Evolutionary conservation across 2,888 invertebrate genomes (phyloP).

Genomic region (Ochropleura leucogaster): DNA sequence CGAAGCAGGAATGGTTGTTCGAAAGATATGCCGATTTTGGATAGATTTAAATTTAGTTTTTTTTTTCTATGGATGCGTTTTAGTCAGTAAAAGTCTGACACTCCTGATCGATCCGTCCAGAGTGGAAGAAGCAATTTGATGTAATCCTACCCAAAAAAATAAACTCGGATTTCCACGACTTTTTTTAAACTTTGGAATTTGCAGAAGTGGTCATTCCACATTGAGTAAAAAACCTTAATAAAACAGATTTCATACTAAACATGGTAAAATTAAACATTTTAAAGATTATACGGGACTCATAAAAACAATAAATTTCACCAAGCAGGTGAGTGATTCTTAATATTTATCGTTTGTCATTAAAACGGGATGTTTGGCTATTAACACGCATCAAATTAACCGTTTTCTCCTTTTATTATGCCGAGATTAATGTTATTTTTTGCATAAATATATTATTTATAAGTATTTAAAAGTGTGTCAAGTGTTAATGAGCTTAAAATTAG

Average conservation of each 20-base stretch:
- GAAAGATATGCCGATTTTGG: no score
- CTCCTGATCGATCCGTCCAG: no score
- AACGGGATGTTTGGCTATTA: constrained; percentile 60
- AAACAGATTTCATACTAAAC: background rate
- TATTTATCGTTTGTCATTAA: constrained; percentile 53
- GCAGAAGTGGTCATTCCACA: background rate
- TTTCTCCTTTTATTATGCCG: constrained; percentile 42
- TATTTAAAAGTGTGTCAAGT: constrained; percentile 57
- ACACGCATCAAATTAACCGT: constrained; percentile 47
- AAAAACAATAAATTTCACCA: constrained; percentile 31
- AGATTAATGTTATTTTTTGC: constrained; percentile 52
- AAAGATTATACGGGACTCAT: background rate
- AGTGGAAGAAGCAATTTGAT: no score
- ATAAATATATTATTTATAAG: constrained; percentile 47
- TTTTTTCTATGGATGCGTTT: no score
- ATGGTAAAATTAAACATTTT: constrained; percentile 13
- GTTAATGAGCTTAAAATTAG: constrained; percentile 38
- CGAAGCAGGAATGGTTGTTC: no score
- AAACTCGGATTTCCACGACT: no score
- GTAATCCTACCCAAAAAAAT: no score
- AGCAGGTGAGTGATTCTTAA: constrained; percentile 16
- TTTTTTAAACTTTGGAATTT: background rate
- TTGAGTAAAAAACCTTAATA: background rate
- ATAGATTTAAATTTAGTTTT: no score
- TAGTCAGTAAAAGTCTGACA: no score